These are phyloP conservation scores for Amphipoea oculea DNA, from an alignment of 2,888 invertebrate species.

Conservation along the genomic window DNA sequence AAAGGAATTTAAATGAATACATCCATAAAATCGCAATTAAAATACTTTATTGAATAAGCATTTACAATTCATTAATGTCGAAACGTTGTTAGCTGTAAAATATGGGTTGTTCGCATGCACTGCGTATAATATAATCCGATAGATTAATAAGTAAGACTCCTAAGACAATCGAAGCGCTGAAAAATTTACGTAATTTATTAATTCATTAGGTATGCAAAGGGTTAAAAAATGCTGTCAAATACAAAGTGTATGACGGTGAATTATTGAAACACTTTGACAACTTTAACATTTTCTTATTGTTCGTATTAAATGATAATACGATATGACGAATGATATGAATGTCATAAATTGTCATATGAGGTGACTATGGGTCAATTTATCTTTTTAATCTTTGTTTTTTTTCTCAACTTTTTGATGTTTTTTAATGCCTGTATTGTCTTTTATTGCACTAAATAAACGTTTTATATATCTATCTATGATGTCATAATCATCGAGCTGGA, in stretches of 20 bases:
- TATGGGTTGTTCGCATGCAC: constrained; percentile 37
- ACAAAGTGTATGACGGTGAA: not conserved
- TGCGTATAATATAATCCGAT: not conserved
- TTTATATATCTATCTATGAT: too few relatives aligned
- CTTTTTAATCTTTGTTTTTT: too few relatives aligned
- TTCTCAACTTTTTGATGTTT: too few relatives aligned
- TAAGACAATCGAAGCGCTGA: constrained; percentile 14
- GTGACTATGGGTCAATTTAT: too few relatives aligned
- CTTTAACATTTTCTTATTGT: constrained; percentile 19
- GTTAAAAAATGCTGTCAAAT: constrained; percentile 13
- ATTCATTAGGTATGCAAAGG: not conserved
- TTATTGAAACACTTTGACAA: constrained; percentile 5
- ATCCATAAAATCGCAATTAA: constrained; percentile 6
- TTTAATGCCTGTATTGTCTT: too few relatives aligned
- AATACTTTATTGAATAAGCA: constrained; percentile 2
- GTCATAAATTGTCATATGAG: too few relatives aligned
- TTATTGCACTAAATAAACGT: too few relatives aligned
- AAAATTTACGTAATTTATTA: not conserved
- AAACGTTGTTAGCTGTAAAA: constrained; percentile 17
- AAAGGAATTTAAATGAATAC: not conserved
- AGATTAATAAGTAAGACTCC: not conserved
- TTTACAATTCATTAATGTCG: constrained; percentile 19
- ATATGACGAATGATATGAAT: too few relatives aligned
- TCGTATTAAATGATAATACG: not conserved
- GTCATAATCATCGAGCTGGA: constrained; percentile 4